Evolutionary conservation across 2,113 vertebrate genomes (phyloP).

Genomic region (Platysternon megacephalum): DNA sequence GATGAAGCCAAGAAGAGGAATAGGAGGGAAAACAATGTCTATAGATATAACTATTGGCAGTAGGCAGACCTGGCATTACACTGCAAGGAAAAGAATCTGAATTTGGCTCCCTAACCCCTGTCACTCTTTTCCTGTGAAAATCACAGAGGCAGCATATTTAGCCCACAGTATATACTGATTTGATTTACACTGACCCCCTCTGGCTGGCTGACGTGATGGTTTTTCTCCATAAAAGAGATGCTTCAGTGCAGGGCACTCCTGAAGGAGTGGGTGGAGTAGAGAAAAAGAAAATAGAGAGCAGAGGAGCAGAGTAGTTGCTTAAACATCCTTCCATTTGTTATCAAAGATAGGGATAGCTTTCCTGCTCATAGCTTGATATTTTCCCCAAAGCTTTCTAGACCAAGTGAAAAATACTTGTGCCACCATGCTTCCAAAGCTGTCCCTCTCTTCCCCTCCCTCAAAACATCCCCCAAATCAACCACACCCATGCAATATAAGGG

Average conservation of each 20-base stretch:
- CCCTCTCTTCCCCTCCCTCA: neutral
- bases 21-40: neutral
- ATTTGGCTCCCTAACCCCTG: neutral
- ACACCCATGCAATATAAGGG: neutral
- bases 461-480: neutral
- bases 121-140: neutral
- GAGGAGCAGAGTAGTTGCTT: neutral
- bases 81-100: neutral
- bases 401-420: neutral
- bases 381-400: neutral
- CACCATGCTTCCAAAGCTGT: neutral
- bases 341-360: neutral
- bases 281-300: neutral
- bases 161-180: neutral
- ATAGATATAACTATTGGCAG: neutral
- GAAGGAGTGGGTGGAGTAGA: neutral
- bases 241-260: neutral
- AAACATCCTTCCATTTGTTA: neutral
- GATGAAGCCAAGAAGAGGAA: neutral
- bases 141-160: neutral
- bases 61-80: neutral
- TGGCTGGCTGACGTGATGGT: neutral
- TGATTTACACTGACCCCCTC: neutral
- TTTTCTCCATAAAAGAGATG: neutral
- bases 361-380: neutral